A percentile compares a stretch with the other conserved stretches of the same genome.
These are phyloP conservation scores for Sabellastarte sp. DNA, from an alignment of 2,888 invertebrate species.

Conservation along the genomic window DNA sequence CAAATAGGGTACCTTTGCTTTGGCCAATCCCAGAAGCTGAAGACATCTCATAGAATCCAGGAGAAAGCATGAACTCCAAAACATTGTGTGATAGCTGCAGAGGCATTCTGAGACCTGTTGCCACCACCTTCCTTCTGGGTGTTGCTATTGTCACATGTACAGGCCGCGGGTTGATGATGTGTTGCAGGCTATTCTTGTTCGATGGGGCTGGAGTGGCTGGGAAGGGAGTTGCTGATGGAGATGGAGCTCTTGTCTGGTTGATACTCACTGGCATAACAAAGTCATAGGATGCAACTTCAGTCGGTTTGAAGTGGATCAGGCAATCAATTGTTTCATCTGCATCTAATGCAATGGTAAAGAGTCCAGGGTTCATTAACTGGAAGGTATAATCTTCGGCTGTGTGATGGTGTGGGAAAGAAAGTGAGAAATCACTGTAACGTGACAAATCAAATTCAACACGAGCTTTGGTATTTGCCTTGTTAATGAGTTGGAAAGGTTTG, in stretches of 20 bases:
- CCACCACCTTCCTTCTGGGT: conserved; percentile 53
- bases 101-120: conserved; percentile 56
- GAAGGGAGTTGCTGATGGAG: conserved; percentile 46
- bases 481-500: conserved; percentile 48
- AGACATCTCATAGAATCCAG: conserved; percentile 38
- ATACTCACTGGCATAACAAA: conserved; percentile 55
- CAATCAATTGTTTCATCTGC: conserved; percentile 47
- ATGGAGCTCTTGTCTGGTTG: conserved; percentile 50
- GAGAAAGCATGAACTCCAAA: conserved; percentile 48
- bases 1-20: conserved; percentile 41
- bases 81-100: conserved; percentile 47
- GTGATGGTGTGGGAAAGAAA: conserved; percentile 50
- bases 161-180: conserved; percentile 51
- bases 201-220: conserved; percentile 45
- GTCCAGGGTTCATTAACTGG: conserved; percentile 51
- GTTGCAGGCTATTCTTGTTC: conserved; percentile 45
- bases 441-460: conserved; percentile 54
- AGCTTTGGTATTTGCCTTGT: conserved; percentile 45
- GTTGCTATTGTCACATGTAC: conserved; percentile 43
- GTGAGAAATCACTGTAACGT: conserved; percentile 49
- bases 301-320: conserved; percentile 53
- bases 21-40: conserved; percentile 28
- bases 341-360: conserved; percentile 48
- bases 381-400: conserved; percentile 52
- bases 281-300: conserved; percentile 59